Base-by-base conservation (phyloP, 1,140 invertebrate species). In the Tenebrio molitor region DNA sequence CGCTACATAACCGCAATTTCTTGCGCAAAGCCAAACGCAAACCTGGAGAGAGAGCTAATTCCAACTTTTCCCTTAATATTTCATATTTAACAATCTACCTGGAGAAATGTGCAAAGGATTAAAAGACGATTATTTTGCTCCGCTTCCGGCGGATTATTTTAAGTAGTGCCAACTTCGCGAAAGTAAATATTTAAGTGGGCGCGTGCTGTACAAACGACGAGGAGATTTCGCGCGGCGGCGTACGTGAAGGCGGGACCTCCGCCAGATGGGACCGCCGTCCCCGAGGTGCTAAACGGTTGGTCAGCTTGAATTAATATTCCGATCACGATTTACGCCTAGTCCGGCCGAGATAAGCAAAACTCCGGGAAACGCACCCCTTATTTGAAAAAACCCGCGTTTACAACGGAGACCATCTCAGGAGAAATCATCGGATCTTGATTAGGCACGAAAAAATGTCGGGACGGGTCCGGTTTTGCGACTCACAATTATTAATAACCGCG, bases 71-170 rank as follows among this genome's bases (percentile, higher is more conserved):
- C 41, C 25, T 72, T 50, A 67, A 66, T 66, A 36, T 72, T 72
- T 72, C 71, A 72, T 62, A 72, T 66, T 67, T 66, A 72, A 72
- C 71, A 72, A 72, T 72, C 44, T 72, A 72, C 69, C 69, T 72
- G 63, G 63, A 72, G 71, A 67, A 67, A 72, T 72, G 71, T 39
- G 62, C 44, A 72, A 66, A 29, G 64, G 73, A 74, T 74, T 74
- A 74, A 74, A 71, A 74, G 73, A 71, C 68, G 73, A 74, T 74
- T 74, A 74, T 74, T 71, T 74, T 74, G 68, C 73, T 71, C 71
- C 71, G 63, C 68, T 53, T 74, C 68, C 73, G 62, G 19, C 68
- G 68, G 72, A 70, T 71, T 71, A 74, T 64, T 67, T 63, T 71
- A 74, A 71, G 73, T 73, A 73, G 41, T 69, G 66, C 53, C 72